Evolutionary conservation across 2,888 invertebrate species (phyloP), one percentile per base, ranked within the genome.

Genomic region (Emmelina monodactyla): DNA sequence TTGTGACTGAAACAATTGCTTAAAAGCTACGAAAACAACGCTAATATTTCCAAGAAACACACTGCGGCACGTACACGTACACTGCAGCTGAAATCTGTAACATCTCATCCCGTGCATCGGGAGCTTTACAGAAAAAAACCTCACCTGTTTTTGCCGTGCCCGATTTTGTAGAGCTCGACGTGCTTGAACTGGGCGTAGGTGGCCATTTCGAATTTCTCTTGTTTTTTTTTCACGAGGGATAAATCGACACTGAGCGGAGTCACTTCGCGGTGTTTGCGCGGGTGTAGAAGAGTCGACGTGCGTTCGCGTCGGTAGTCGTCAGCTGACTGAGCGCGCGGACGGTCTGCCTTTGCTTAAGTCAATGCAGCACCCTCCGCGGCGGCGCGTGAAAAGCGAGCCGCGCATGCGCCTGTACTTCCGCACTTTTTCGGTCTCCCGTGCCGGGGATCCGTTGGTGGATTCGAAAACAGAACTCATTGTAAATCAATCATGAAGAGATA

Each of bases 161-260:
- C 94, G 69, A 94, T 90, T 82, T 93, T 92, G 85, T 93, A 93
- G 58, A 94, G 88, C 82, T 94, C 94, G 75, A 94, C 89, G 82
- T 94, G 93, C 82, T 93, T 91, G 84, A 92, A 94, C 52, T 92
- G 88, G 66, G 93, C 92, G 84, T 93, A 94, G 67, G 93, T 91
- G 70, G 93, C 93, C 93, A 94, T 92, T 58, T 57, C 60, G 39
- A 44, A 29, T 46, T 38, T 10, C 6, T n/a, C 9, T 11, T n/a
- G n/a, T 37, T 36, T 42, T 39, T 46, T 47, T 51, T 50, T 42
- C 51, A 55, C n/a, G n/a, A n/a, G n/a, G n/a, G n/a, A n/a, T n/a
- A n/a, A n/a, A n/a, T n/a, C n/a, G n/a, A n/a, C 53, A 55, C 55
- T 58, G n/a, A n/a, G n/a, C n/a, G n/a, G n/a, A n/a, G n/a, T n/a